Evolutionary conservation across 2,797 vertebrate species (phyloP).

Genomic region (Esox masquinongy): DNA sequence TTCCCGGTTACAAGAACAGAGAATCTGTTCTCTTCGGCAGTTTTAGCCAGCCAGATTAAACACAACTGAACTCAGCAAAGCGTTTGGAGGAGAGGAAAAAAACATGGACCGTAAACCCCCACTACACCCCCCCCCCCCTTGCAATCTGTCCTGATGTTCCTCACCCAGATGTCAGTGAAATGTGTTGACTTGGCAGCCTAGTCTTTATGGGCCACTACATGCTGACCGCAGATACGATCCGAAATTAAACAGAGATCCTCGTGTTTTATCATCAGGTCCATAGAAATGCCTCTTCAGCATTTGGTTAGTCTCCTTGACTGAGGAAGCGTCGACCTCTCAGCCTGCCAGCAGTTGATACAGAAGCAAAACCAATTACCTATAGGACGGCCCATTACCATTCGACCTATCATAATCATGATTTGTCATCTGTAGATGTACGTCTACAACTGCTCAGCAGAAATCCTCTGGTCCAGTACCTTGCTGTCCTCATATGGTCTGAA

Average conservation of each 20-base stretch:
- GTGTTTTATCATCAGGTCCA: slow-evolving; percentile 5
- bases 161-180: slow-evolving; percentile 35
- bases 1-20: no score
- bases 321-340: slow-evolving; percentile 26
- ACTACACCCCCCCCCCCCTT: neutral
- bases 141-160: slow-evolving; percentile 56
- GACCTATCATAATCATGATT: slow-evolving; percentile 22
- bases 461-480: slow-evolving; percentile 22
- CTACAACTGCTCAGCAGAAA: slow-evolving; percentile 11
- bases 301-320: slow-evolving; percentile 20
- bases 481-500: neutral
- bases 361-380: slow-evolving; percentile 16
- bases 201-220: slow-evolving; percentile 59
- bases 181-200: slow-evolving; percentile 55
- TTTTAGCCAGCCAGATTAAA: slow-evolving; percentile 28
- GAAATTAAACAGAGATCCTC: slow-evolving; percentile 38
- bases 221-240: slow-evolving; percentile 51
- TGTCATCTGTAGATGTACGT: neutral
- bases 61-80: slow-evolving; percentile 20
- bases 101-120: slow-evolving; percentile 26
- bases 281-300: slow-evolving; percentile 20
- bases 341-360: slow-evolving; percentile 15
- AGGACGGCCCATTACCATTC: slow-evolving; percentile 8
- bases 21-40: no score
- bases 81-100: slow-evolving; percentile 42